phyloP scores from a whole-genome alignment of 2,888 invertebrate species.

The Pinctada fucata region DNA sequence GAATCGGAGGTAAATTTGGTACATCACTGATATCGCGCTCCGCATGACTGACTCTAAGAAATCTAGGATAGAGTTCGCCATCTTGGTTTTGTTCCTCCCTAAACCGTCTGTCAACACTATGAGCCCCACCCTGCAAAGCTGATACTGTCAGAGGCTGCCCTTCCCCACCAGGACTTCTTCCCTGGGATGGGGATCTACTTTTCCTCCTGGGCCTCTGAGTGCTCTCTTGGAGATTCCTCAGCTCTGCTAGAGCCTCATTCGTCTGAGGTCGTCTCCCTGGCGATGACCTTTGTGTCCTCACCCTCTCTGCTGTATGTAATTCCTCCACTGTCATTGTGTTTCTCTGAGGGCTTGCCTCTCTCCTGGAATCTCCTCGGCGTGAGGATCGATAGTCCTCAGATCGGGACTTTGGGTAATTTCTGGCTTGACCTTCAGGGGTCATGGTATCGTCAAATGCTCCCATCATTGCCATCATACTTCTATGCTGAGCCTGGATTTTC shows the following conservation, averaged over 20 bases:
- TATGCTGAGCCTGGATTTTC: constrained; percentile 67
- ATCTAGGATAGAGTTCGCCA: constrained; percentile 48
- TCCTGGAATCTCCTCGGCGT: background rate
- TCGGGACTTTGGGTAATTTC: constrained; percentile 32
- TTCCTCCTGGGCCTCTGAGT: constrained; percentile 35
- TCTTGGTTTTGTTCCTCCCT: constrained; percentile 11
- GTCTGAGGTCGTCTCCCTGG: constrained; percentile 40
- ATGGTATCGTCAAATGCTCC: constrained; percentile 63
- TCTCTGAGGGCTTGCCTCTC: background rate
- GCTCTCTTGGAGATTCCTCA: constrained; percentile 57
- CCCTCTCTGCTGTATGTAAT: constrained; percentile 22
- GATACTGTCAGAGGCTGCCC: background rate
- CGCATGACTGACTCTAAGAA: constrained; percentile 55
- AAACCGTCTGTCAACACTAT: background rate
- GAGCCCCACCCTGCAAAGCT: constrained; percentile 2
- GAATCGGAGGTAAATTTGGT: constrained; percentile 52
- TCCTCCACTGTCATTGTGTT: constrained; percentile 19
- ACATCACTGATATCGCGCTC: constrained; percentile 53
- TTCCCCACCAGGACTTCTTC: constrained; percentile 13
- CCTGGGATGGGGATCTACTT: constrained; percentile 12
- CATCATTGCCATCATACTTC: constrained; percentile 72
- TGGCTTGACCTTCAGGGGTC: constrained; percentile 22
- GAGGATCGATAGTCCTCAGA: background rate
- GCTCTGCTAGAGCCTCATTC: constrained; percentile 56
- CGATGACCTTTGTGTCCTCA: constrained; percentile 26